phyloP scores from a whole-genome alignment of 1,140 invertebrate species.

The Heliconius congener region DNA sequence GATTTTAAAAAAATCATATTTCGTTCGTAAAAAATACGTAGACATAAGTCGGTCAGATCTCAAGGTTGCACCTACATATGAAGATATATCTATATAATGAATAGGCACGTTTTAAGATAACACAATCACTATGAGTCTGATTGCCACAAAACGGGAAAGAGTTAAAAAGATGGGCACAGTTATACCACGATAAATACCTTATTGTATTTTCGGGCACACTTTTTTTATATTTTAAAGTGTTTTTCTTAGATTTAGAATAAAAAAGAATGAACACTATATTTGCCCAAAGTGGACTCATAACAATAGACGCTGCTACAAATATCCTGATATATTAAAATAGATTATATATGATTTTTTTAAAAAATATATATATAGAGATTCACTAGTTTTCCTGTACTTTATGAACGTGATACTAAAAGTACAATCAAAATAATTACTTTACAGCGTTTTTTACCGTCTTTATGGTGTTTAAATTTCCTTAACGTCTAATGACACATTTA shows the following conservation, averaged over 20 bases:
- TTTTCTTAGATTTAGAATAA: too few relatives aligned
- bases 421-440: background rate
- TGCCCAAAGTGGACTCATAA: too few relatives aligned
- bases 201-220: background rate
- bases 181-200: background rate
- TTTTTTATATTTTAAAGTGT: background rate
- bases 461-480: background rate
- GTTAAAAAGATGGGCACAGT: background rate
- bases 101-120: background rate
- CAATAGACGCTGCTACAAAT: too few relatives aligned
- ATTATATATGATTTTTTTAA: background rate
- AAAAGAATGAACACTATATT: too few relatives aligned
- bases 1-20: background rate
- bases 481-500: background rate
- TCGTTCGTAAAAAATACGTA: background rate
- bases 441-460: background rate
- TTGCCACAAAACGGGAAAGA: background rate
- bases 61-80: background rate
- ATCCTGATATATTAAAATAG: too few relatives aligned
- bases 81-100: background rate
- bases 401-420: background rate
- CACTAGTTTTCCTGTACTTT: background rate
- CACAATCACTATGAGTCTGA: background rate
- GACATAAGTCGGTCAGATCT: background rate
- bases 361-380: background rate